Evolutionary conservation across 2,113 vertebrate species (phyloP).

Genomic region (Astur gentilis): DNA sequence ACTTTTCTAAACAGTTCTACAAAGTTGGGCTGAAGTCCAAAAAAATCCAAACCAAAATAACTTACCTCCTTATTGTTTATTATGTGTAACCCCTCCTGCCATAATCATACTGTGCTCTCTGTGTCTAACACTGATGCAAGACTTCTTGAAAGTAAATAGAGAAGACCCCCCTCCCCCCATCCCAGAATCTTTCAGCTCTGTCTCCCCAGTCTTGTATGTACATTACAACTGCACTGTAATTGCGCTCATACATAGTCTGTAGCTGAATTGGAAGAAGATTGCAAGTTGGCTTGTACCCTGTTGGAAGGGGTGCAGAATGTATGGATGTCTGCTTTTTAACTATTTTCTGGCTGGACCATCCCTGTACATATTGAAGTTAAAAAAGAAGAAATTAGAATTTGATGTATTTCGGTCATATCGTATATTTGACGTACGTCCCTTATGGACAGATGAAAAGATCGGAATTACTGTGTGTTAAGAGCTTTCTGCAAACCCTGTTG

Average conservation of each 20-base stretch:
- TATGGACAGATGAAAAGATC: background rate
- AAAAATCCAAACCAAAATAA: background rate
- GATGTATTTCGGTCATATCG: background rate
- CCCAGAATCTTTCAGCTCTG: background rate
- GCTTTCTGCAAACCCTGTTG: background rate
- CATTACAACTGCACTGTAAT: no score
- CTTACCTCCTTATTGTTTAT: background rate
- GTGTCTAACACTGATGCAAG: background rate
- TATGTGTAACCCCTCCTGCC: background rate
- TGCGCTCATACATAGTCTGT: accelerated
- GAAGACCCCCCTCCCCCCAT: background rate
- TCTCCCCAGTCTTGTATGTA: background rate
- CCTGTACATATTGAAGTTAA: background rate
- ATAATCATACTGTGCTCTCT: background rate
- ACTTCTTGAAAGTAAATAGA: background rate
- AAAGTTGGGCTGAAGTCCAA: background rate
- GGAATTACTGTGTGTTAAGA: background rate
- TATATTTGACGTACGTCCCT: accelerated
- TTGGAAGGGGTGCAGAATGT: background rate
- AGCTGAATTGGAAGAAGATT: background rate
- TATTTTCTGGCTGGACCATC: background rate
- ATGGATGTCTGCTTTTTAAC: background rate
- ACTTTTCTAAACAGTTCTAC: background rate
- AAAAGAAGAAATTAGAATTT: background rate
- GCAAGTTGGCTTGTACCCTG: accelerated